Conservation (phyloP, 2,113 vertebrate genomes). For the Anoplopoma fimbria region DNA sequence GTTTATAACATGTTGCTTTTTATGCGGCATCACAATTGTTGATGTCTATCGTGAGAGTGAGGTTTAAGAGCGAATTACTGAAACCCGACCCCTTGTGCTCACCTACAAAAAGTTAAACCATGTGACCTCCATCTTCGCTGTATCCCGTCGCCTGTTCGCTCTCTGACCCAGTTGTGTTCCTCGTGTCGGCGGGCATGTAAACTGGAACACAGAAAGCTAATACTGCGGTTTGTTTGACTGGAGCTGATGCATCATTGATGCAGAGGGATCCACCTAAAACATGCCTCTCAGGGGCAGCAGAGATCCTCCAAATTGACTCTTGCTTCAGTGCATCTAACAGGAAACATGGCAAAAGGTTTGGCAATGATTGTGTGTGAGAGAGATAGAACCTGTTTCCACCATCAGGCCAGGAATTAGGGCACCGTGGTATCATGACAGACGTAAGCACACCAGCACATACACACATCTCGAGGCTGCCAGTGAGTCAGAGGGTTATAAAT, state of each 20-base stretch:
- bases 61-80: slow-evolving; percentile 24
- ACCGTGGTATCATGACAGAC: slow-evolving; percentile 33
- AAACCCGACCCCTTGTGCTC: slow-evolving; percentile 10
- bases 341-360: neutral
- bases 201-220: slow-evolving; percentile 67
- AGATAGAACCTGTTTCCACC: slow-evolving; percentile 27
- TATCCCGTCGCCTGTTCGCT: neutral
- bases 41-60: neutral
- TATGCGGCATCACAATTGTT: neutral
- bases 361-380: neutral
- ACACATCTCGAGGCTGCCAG: slow-evolving; percentile 42
- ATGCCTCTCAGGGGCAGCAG: slow-evolving; percentile 20
- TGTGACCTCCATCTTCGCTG: neutral
- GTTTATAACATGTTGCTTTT: neutral
- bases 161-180: slow-evolving; percentile 33
- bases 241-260: slow-evolving; percentile 70
- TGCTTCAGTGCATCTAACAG: neutral
- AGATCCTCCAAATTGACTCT: neutral
- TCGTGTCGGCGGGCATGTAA: slow-evolving; percentile 35
- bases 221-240: slow-evolving; percentile 65
- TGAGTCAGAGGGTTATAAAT: slow-evolving; percentile 65
- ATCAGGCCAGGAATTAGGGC: slow-evolving; percentile 42
- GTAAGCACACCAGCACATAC: slow-evolving; percentile 19
- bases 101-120: neutral
- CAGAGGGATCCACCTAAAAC: slow-evolving; percentile 23